Evolutionary conservation across 2,113 vertebrate species (phyloP), one percentile per base, ranked within the genome.

Genomic region (Oreochromis niloticus): DNA sequence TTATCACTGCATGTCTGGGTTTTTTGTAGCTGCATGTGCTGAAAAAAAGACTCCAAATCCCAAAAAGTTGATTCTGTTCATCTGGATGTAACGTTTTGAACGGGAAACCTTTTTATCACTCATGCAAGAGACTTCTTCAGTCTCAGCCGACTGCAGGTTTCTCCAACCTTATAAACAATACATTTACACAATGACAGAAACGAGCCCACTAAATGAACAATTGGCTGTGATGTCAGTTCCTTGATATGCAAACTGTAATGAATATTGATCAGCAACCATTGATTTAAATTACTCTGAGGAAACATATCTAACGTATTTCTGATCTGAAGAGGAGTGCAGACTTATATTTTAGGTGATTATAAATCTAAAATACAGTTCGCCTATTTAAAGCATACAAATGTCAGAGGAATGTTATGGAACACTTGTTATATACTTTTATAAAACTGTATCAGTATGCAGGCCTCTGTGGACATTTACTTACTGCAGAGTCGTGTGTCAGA

Each of bases 1-100:
- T 57, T 27, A 57, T 57, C 24, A 7, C 27, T 0, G 12, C 27
- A 24, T 0, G 7, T 1, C 1, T n/a, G n/a, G n/a, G n/a, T n/a
- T n/a, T n/a, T n/a, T n/a, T n/a, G n/a, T n/a, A n/a, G n/a, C n/a
- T n/a, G n/a, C 8, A 57, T 8, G 27, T 0, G 55, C 55, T 57
- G 55, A 0, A 57, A 3, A 57, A 7, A 30, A 27, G n/a, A n/a
- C n/a, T n/a, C n/a, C 1, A 12, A 57, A 57, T 57, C 24, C 0
- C 55, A n/a, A n/a, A 32, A 57, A 57, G 7, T 27, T 3, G 2
- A 57, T 57, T 57, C 55, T 8, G 55, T 57, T 57, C 55, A 57
- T 57, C 55, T 57, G 55, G 24, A 57, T 1, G 0, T 0, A 57
- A 57, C 0, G 2, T 57, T 57, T 57, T 57, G 24, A 57, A 12